Base-by-base conservation (phyloP, 2,113 vertebrate species). In the Phalacrocorax aristotelis region DNA sequence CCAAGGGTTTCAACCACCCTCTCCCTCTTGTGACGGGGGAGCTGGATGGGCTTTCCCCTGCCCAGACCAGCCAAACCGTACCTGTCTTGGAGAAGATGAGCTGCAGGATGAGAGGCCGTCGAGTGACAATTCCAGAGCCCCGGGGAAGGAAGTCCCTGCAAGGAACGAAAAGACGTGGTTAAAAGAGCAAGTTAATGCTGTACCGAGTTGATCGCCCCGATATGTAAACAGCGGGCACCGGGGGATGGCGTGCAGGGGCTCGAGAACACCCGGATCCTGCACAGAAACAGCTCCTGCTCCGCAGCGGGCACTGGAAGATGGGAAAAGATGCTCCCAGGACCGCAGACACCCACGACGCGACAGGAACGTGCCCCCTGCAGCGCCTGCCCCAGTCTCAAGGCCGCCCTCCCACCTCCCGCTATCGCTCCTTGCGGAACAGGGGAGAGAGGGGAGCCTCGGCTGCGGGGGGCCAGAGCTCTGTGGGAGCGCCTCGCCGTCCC, bases 21-120 rank as follows among this genome's bases (percentile, higher is more conserved):
- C 40, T 61, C 34, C 64, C 30, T 15, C 55, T 42, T 21, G 14
- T 0, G 14, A 36, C 0, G 3, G 46, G 32, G 44, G 11, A 48
- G n/a, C 38, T 4, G 25, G 51, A 17, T 20, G 25, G 25, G 61
- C n/a, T 21, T 20, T 48, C 51, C 51, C 69, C n/a, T 6, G 17
- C 36, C 57, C 38, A 6, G n/a, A 11, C 16, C 54, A 38, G 20
- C 27, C 44, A 40, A 16, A 34, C 74, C 93, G 36, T 98, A 99
- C 99, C 99, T 97, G 99, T 99, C 98, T 99, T 99, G 95, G 98
- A 99, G 98, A 99, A 99, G 96, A 99, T 99, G 97, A 99, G 99
- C 98, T 99, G 99, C 96, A 99, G 98, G 97, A 99, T 99, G 75
- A 99, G 99, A 46, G 99, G 99, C 38, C 99, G 97, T 13, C 99